Evolutionary conservation across 2,888 invertebrate genomes (phyloP).

Genomic region (Epinotia brunnichana): DNA sequence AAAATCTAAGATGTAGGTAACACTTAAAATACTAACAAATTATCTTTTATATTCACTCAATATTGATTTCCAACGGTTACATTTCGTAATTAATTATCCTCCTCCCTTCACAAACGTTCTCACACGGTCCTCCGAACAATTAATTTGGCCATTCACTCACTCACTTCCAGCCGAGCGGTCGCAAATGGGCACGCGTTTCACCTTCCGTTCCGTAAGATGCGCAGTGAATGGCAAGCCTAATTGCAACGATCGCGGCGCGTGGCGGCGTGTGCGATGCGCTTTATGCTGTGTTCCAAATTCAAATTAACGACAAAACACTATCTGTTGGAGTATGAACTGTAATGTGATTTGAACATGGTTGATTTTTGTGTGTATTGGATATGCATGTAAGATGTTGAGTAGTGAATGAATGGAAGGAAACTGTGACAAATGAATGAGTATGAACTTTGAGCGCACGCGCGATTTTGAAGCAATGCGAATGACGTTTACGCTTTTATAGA

Average conservation of each 20-base stretch:
- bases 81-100: conserved; percentile 45
- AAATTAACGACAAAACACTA: conserved; percentile 13
- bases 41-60: background rate
- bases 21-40: background rate
- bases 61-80: conserved; percentile 9
- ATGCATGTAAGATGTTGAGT: conserved; percentile 36
- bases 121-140: conserved; percentile 61
- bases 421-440: conserved; percentile 76
- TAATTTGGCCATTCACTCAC: conserved; percentile 62
- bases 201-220: conserved; percentile 49
- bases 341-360: background rate
- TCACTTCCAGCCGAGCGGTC: conserved; percentile 67
- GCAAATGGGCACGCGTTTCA: conserved; percentile 60
- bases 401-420: conserved; percentile 52
- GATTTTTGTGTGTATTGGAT: background rate
- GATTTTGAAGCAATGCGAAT: conserved; percentile 43
- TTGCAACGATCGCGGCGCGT: conserved; percentile 74
- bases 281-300: conserved; percentile 38
- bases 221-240: conserved; percentile 72
- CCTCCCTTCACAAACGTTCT: conserved; percentile 45
- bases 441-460: conserved; percentile 63
- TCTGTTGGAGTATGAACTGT: background rate
- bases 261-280: conserved; percentile 53
- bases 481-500: conserved; percentile 42
- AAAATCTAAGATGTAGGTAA: background rate